Conservation (phyloP, 2,797 vertebrate species). For the Pangasius larnaudii region DNA sequence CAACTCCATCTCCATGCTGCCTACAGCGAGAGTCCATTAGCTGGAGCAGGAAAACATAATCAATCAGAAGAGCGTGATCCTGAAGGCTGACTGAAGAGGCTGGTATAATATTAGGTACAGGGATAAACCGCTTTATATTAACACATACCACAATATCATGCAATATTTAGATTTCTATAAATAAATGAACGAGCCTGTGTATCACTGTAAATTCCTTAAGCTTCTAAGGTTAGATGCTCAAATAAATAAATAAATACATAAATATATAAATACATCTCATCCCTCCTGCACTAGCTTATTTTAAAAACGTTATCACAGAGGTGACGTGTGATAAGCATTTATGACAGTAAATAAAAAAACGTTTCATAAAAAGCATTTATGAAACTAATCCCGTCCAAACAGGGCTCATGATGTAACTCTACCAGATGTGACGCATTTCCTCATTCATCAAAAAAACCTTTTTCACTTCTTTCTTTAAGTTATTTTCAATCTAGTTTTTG, state of each 20-base stretch:
- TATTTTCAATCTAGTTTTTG: neutral
- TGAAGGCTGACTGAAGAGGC: neutral
- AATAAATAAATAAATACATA: no score
- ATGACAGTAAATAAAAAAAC: no score
- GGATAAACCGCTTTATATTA: neutral
- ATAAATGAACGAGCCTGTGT: neutral
- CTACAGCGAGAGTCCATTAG: neutral
- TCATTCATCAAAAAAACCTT: neutral
- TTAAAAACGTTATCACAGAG: neutral
- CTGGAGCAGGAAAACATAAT: neutral
- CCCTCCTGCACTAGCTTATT: neutral
- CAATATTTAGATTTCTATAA: neutral
- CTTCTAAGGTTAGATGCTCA: neutral
- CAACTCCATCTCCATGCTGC: neutral
- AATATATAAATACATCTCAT: neutral
- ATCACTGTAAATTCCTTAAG: neutral
- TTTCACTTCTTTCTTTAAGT: neutral
- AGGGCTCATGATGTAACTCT: neutral
- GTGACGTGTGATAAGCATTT: neutral
- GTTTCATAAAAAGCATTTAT: no score
- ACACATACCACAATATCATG: neutral
- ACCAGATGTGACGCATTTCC: neutral
- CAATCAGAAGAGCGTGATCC: neutral
- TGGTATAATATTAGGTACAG: neutral
- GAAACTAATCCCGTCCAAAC: neutral